Base-by-base conservation (phyloP, 2,113 vertebrate genomes). In the Pongo abelii region DNA sequence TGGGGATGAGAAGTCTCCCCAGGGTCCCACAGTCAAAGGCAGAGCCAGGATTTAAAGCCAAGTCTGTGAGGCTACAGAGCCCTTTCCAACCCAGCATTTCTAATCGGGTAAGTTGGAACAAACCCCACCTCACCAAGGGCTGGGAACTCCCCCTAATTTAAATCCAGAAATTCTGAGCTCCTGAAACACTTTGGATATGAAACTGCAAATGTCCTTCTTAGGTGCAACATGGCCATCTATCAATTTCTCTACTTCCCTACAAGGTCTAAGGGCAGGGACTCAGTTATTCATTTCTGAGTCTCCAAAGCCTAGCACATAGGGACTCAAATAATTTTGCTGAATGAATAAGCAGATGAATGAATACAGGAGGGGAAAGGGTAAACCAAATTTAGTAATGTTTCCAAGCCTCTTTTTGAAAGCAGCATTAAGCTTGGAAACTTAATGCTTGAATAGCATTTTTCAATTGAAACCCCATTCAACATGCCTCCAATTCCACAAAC, bases 181-280 rank as follows among this genome's bases (percentile, higher is more conserved):
- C 85, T 3, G 1, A 55, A 86, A 48, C 30, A 61, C 35, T 59
- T 23, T 8, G 57, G 43, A 40, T 1, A 3, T 3, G 27, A 59
- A 32, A 69, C 13, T 32, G 14, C 0, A 6, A 32, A 0, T 13
- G n/a, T 50, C 22, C 67, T 52, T 6, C 3, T 11, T 13, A 12
- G 4, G 5, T 0, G 6, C 14, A 50, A 16, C 5, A 2, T 7
- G 32, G 30, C 25, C 1, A 2, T 12, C 6, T 88, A 11, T 40
- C 43, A 46, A 40, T 40, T 10, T 25, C 30, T 55, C 50, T 23
- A 52, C 72, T 40, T 84, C 70, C 48, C 75, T 59, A 32, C 8
- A 16, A 59, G 32, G 20, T 23, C 77, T 30, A 61, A 70, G 43
- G 18, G 55, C 27, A 30, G 14, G 46, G 27, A 35, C 22, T n/a